phyloP scores from a whole-genome alignment of 2,888 invertebrate species.

The Ganaspis brasiliensis region DNA sequence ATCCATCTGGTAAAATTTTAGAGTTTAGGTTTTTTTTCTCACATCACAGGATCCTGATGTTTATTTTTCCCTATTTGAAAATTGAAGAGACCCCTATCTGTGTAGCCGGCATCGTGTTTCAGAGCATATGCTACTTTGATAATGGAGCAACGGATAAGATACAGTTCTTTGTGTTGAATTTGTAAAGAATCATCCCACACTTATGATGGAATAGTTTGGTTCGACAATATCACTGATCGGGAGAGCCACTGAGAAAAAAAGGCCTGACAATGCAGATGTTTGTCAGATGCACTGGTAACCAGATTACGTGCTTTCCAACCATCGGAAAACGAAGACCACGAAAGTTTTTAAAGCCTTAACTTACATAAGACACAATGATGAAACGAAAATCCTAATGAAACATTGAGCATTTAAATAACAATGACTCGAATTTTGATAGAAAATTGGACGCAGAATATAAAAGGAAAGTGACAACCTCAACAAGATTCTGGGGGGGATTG shows the following conservation, averaged over 20 bases:
- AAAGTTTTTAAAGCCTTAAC: neutral
- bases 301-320: constrained; percentile 4
- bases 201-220: neutral
- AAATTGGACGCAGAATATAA: neutral
- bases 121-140: constrained; percentile 30
- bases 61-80: constrained; percentile 5
- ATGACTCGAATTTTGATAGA: too few species aligned
- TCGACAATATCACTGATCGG: neutral
- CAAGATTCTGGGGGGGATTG: neutral
- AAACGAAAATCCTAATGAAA: neutral
- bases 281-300: neutral
- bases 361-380: constrained; percentile 10
- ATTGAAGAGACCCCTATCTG: constrained; percentile 7
- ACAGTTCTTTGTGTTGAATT: neutral
- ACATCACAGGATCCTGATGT: too few species aligned
- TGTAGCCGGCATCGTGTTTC: constrained; percentile 4
- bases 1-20: too few species aligned
- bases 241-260: neutral
- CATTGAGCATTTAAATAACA: too few species aligned
- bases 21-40: too few species aligned
- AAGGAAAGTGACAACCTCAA: too few species aligned
- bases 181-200: constrained; percentile 9
- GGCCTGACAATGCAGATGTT: constrained; percentile 18
- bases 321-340: constrained; percentile 31
- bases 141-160: neutral